A percentile compares a stretch with the other conserved stretches of the same genome.
These are phyloP conservation scores for Griposia aprilina DNA, from an alignment of 2,888 invertebrate genomes.

Conservation along the genomic window DNA sequence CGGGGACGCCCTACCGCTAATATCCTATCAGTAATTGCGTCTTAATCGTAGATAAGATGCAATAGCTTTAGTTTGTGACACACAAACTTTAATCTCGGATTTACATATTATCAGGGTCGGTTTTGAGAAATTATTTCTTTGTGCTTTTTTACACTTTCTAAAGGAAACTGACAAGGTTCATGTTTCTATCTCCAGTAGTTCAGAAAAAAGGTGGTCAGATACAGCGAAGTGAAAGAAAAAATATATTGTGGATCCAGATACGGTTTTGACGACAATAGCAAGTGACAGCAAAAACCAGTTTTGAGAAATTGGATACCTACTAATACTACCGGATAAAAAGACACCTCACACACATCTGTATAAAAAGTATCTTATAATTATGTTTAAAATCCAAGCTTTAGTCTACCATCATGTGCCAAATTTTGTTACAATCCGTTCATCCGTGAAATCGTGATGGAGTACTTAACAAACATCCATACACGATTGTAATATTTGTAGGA, in stretches of 20 bases:
- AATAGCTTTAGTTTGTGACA: background rate
- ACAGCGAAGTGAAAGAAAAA: background rate
- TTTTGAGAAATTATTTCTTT: background rate
- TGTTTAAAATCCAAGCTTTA: background rate
- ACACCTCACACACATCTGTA: background rate
- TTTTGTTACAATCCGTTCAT: background rate
- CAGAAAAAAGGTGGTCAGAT: background rate
- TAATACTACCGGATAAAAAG: too few relatives aligned
- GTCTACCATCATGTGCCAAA: background rate
- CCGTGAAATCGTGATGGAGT: background rate
- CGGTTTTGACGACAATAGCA: background rate
- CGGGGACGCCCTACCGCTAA: background rate
- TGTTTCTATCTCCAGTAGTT: background rate
- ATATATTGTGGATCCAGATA: background rate
- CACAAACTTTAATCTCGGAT: background rate
- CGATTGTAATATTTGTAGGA: background rate
- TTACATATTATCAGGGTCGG: background rate
- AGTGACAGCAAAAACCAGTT: background rate
- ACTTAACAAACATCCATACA: background rate
- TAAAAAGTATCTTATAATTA: background rate
- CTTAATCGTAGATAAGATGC: conserved; percentile 1
- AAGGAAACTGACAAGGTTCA: background rate
- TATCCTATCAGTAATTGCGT: conserved; percentile 23
- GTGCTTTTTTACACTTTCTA: background rate
- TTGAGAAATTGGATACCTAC: background rate